A percentile compares a stretch with the other conserved stretches of the same genome.
Conservation (phyloP, 2,888 invertebrate species). For the Chamaedrilus cognettii region DNA sequence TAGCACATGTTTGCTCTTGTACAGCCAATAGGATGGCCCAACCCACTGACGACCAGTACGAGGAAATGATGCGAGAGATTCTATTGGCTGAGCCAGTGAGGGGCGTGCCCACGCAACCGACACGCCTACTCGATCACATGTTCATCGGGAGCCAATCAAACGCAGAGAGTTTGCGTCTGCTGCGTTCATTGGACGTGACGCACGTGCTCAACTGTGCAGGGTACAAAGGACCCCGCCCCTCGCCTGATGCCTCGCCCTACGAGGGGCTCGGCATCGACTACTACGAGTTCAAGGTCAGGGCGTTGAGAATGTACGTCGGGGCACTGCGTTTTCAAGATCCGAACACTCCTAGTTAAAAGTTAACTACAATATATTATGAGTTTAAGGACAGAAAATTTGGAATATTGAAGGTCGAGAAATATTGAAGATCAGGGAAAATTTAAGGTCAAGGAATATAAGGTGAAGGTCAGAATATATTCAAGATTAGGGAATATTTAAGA, state of each 20-base stretch:
- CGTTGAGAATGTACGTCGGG: no score
- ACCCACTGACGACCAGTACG: constrained; percentile 25
- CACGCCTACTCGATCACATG: constrained; percentile 32
- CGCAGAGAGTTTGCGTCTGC: constrained; percentile 33
- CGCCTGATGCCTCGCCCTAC: constrained; percentile 34
- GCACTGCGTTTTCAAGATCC: no score
- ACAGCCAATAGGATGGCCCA: no score
- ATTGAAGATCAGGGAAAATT: no score
- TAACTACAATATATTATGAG: no score
- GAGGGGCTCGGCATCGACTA: constrained; percentile 37
- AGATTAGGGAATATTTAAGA: no score
- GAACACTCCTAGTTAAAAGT: no score
- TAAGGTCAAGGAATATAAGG: no score
- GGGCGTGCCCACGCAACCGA: constrained; percentile 29
- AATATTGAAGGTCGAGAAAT: no score
- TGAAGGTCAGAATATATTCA: no score
- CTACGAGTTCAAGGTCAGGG: constrained; percentile 35
- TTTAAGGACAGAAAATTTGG: no score
- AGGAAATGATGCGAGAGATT: constrained; percentile 27
- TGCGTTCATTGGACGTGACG: constrained; percentile 32
- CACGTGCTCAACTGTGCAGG: constrained; percentile 41
- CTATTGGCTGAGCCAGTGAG: constrained; percentile 25
- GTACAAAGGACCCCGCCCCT: constrained; percentile 31
- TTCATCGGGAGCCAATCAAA: constrained; percentile 36
- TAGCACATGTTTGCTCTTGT: no score